Base-by-base conservation (phyloP, 2,113 vertebrate species). In the Carlito syrichta region DNA sequence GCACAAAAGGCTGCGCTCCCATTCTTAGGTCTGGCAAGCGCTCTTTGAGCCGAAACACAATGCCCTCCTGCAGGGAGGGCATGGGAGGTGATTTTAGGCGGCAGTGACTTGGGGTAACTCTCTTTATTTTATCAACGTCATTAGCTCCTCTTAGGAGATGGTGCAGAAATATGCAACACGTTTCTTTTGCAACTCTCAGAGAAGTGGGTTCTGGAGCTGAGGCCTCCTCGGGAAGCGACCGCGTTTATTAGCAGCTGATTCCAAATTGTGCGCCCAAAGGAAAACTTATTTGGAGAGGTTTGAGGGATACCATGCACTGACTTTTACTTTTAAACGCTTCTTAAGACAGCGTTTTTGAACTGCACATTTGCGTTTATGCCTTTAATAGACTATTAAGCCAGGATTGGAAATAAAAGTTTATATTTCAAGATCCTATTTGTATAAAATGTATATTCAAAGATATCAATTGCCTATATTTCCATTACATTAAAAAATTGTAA, bases 11-110 rank as follows among this genome's bases (percentile, higher is more conserved):
- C 94, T 66, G 6, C 13, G 62, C 91, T 58, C 76, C 12, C 78
- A 82, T 83, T 83, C 94, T 74, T 69, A 96, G 95, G 89, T 83
- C 95, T 89, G 89, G 45, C 93, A 93, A 94, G 78, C 35, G 66
- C 93, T 62, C 13, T 89, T 95, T 84, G 92, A 97, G 79, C 73
- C 68, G 93, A 90, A 87, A 92, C n/a, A 85, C 94, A 97, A 76
- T 22, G 84, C 35, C 82, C 23, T 17, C 77, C 3, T 32, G 13
- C 45, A 25, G 1, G 73, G 88, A 87, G 77, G 2, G 0, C 8
- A 20, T 76, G 87, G 96, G 54, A 86, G 95, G 94, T 63, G 82
- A 90, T 58, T 95, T 93, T 86, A 85, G 0, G n/a, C 0, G 0
- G 17, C 3, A 20, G 62, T 43, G 79, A 78, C 76, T 74, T 56